A percentile compares a stretch with the other conserved stretches of the same genome.
Conservation (phyloP, 2,888 invertebrate species). For the Leptopilina syphax region DNA sequence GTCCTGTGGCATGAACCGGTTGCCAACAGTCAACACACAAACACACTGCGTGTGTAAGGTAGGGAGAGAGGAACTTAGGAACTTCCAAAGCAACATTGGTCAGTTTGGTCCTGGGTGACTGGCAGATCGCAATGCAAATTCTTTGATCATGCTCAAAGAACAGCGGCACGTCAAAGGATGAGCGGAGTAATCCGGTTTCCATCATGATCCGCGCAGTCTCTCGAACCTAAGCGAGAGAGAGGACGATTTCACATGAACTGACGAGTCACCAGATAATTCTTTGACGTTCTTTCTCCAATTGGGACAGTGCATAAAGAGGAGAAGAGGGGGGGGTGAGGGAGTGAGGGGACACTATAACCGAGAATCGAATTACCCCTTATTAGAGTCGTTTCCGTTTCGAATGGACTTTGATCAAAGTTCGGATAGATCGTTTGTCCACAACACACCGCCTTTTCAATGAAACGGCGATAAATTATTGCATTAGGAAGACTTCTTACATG, state of each 20-base stretch:
- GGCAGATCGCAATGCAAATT: constrained; percentile 61
- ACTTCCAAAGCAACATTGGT: no score
- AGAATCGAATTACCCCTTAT: constrained; percentile 55
- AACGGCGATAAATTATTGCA: constrained; percentile 3
- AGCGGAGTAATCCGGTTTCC: constrained; percentile 59
- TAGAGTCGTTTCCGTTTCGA: constrained; percentile 42
- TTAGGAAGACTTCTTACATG: no score
- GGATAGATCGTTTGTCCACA: constrained; percentile 30
- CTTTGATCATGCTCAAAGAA: constrained; percentile 49
- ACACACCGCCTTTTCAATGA: not conserved
- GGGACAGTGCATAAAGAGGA: constrained; percentile 39
- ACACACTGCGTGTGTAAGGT: not conserved
- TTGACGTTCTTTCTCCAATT: constrained; percentile 59
- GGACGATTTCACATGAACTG: constrained; percentile 42
- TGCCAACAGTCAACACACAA: constrained; percentile 5
- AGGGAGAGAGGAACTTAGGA: no score
- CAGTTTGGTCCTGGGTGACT: constrained; percentile 43
- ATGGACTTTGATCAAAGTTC: constrained; percentile 18
- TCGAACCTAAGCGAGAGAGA: not conserved
- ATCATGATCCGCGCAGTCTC: constrained; percentile 46
- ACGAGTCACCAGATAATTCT: constrained; percentile 58
- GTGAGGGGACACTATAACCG: constrained; percentile 53
- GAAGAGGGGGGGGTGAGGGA: no score
- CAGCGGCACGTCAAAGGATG: constrained; percentile 54
- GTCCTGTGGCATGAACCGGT: constrained; percentile 46